These are phyloP conservation scores for Scartelaos histophorus DNA, from an alignment of 2,113 vertebrate genomes.

Conservation along the genomic window DNA sequence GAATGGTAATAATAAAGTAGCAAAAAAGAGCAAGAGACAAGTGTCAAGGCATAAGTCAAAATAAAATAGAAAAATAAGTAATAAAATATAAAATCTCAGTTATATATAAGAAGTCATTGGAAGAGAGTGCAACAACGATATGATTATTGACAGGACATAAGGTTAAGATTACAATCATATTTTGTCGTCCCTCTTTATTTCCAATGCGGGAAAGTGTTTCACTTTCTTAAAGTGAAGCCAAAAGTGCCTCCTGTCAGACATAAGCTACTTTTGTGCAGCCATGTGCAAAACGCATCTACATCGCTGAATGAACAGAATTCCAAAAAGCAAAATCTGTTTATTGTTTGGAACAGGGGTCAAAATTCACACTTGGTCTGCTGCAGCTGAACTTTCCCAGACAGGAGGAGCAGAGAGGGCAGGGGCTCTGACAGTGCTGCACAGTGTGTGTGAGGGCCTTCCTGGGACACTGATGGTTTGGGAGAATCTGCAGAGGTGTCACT, in stretches of 20 bases:
- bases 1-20: too few relatives aligned
- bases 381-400: constrained; percentile 76
- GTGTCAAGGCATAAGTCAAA: too few relatives aligned
- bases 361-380: constrained; percentile 80
- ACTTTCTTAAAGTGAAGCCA: background rate
- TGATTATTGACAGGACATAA: too few relatives aligned
- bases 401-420: constrained; percentile 31
- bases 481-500: constrained; percentile 81
- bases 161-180: too few relatives aligned
- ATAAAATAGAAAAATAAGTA: too few relatives aligned
- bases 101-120: too few relatives aligned
- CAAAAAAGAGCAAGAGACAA: too few relatives aligned
- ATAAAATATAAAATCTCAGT: too few relatives aligned
- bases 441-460: constrained; percentile 48
- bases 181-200: background rate
- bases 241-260: constrained; percentile 3
- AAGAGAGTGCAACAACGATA: too few relatives aligned
- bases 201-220: background rate
- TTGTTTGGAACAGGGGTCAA: constrained; percentile 78
- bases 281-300: constrained; percentile 65
- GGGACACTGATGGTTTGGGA: constrained; percentile 64
- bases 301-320: constrained; percentile 29
- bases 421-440: constrained; percentile 15
- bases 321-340: constrained; percentile 63
- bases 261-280: constrained; percentile 22